phyloP scores from a whole-genome alignment of 1,140 invertebrate species.

The Ceratosolen fusciceps region DNA sequence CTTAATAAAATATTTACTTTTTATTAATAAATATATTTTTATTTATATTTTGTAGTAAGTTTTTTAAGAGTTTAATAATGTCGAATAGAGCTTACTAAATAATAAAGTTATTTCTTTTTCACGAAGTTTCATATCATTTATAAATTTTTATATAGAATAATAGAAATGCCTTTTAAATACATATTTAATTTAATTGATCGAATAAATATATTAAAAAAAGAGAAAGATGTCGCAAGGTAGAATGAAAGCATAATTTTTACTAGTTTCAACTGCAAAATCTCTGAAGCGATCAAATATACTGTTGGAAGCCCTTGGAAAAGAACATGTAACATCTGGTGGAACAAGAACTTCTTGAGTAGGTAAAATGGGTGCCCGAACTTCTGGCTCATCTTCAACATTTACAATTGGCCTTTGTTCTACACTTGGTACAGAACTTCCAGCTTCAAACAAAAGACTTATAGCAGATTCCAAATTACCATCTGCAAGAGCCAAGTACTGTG shows the following conservation, averaged over 20 bases:
- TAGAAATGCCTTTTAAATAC: no score
- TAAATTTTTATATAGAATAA: no score
- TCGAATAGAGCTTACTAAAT: no score
- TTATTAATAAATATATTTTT: no score
- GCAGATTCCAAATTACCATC: constrained; percentile 69
- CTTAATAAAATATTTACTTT: no score
- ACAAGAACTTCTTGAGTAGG: constrained; percentile 75
- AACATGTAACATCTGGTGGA: constrained; percentile 65
- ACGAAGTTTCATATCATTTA: no score
- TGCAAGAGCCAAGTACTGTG: constrained; percentile 62
- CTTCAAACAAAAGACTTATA: constrained; percentile 66
- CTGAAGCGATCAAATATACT: constrained; percentile 79
- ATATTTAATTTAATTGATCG: no score
- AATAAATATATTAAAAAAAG: no score
- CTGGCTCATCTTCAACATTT: constrained; percentile 59
- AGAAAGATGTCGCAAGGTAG: no score
- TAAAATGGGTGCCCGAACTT: constrained; percentile 77
- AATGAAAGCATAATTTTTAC: constrained; percentile 62
- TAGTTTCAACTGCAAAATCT: constrained; percentile 78
- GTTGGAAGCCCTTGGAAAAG: constrained; percentile 67
- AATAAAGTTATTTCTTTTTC: no score
- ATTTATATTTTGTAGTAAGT: no score
- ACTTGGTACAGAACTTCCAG: constrained; percentile 52
- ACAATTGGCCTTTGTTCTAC: constrained; percentile 40
- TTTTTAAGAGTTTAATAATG: no score